These are phyloP conservation scores for Ctenopoma multispine DNA, from an alignment of 2,797 vertebrate species.

Conservation along the genomic window DNA sequence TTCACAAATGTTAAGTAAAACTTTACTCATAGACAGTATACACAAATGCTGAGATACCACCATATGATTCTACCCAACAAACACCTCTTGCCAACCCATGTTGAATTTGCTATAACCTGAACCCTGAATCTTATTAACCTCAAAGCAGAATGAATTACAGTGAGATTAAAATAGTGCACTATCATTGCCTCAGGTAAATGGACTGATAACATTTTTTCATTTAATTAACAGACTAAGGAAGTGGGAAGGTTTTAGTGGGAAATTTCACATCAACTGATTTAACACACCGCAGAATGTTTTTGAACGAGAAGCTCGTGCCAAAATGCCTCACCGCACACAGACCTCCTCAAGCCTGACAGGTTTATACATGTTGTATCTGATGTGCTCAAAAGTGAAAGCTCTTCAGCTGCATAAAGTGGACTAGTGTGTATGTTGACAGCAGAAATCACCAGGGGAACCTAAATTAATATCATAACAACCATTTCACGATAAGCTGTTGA, in stretches of 20 bases:
- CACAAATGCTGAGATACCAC: too few relatives aligned
- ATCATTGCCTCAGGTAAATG: neutral
- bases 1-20: too few relatives aligned
- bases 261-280: neutral
- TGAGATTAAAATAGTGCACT: neutral
- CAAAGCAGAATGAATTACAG: too few relatives aligned
- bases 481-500: neutral
- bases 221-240: neutral
- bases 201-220: neutral
- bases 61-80: too few relatives aligned
- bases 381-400: constrained; percentile 20
- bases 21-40: too few relatives aligned
- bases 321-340: constrained; percentile 2
- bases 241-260: neutral
- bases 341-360: constrained; percentile 21
- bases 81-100: too few relatives aligned
- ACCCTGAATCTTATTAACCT: too few relatives aligned
- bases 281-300: constrained; percentile 8
- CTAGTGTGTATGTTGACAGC: neutral
- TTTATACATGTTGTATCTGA: constrained; percentile 45
- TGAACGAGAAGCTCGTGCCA: neutral
- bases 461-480: constrained; percentile 10
- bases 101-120: too few relatives aligned
- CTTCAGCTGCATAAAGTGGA: constrained; percentile 8
- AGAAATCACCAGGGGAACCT: constrained; percentile 11